Evolutionary conservation across 2,888 invertebrate genomes (phyloP).

Genomic region (Sepiola atlantica): DNA sequence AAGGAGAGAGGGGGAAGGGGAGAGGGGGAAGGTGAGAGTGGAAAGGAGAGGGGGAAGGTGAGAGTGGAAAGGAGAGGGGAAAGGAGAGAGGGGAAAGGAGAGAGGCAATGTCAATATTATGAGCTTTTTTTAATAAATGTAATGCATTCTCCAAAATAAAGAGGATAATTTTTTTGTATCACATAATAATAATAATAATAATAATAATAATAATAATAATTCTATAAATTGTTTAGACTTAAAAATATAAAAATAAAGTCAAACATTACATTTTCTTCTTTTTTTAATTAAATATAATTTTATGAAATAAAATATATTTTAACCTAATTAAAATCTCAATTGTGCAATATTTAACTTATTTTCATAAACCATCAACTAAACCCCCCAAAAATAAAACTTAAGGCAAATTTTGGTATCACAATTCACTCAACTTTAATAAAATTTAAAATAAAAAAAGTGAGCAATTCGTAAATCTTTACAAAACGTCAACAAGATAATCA

Average conservation of each 20-base stretch:
- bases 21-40: background rate
- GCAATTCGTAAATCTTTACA: background rate
- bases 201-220: too few relatives aligned
- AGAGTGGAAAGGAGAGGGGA: background rate
- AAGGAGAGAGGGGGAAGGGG: background rate
- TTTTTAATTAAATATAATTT: too few relatives aligned
- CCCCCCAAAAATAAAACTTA: background rate
- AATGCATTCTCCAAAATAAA: background rate
- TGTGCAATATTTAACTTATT: background rate
- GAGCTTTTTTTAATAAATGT: background rate
- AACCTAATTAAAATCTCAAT: background rate
- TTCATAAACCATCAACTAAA: background rate
- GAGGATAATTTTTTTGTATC: background rate
- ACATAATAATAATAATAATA: too few relatives aligned
- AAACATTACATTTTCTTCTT: background rate
- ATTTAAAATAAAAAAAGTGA: background rate
- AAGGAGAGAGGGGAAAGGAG: background rate
- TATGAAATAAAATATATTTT: too few relatives aligned
- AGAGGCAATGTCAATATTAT: background rate
- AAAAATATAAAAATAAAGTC: too few relatives aligned
- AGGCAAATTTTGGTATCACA: background rate
- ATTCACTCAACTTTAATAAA: background rate
- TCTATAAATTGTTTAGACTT: background rate
- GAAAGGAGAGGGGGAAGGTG: background rate
- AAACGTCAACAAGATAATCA: background rate